A percentile compares a stretch with the other conserved stretches of the same genome.
Evolutionary conservation across 2,888 invertebrate genomes (phyloP).

Genomic region (Cosmia trapezina): DNA sequence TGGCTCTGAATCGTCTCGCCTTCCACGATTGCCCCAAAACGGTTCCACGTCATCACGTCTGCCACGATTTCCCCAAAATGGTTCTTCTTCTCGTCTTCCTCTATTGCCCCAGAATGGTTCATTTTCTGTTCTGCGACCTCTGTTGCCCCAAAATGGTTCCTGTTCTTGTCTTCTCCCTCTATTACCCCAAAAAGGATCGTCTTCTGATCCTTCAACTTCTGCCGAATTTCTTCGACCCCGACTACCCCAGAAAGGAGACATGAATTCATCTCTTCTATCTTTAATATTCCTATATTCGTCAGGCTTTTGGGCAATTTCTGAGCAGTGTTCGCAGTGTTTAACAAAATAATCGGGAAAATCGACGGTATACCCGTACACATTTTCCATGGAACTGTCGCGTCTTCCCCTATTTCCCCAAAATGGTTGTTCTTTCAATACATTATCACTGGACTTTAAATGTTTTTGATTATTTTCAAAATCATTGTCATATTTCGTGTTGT

Average conservation of each 20-base stretch:
- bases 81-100: slow-evolving; percentile 80
- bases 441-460: slow-evolving; percentile 64
- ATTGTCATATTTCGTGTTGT: slow-evolving; percentile 54
- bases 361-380: slow-evolving; percentile 57
- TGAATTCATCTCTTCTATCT: slow-evolving; percentile 70
- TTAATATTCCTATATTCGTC: slow-evolving; percentile 59
- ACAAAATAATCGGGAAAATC: slow-evolving; percentile 65
- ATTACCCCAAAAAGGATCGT: slow-evolving; percentile 80
- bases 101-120: slow-evolving; percentile 80
- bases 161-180: slow-evolving; percentile 75
- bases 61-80: slow-evolving; percentile 89
- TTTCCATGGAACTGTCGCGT: slow-evolving; percentile 76
- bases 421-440: slow-evolving; percentile 76
- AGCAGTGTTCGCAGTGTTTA: slow-evolving; percentile 68
- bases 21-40: slow-evolving; percentile 78
- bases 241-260: slow-evolving; percentile 70
- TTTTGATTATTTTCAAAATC: slow-evolving; percentile 62
- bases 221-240: slow-evolving; percentile 60
- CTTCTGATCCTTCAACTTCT: slow-evolving; percentile 53
- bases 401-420: slow-evolving; percentile 86
- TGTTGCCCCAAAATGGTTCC: slow-evolving; percentile 79
- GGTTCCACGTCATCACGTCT: slow-evolving; percentile 75
- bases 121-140: slow-evolving; percentile 71
- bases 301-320: slow-evolving; percentile 45
- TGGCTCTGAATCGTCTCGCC: slow-evolving; percentile 70